Conservation (phyloP, 1,140 invertebrate species). For the Bradysia coprophila region DNA sequence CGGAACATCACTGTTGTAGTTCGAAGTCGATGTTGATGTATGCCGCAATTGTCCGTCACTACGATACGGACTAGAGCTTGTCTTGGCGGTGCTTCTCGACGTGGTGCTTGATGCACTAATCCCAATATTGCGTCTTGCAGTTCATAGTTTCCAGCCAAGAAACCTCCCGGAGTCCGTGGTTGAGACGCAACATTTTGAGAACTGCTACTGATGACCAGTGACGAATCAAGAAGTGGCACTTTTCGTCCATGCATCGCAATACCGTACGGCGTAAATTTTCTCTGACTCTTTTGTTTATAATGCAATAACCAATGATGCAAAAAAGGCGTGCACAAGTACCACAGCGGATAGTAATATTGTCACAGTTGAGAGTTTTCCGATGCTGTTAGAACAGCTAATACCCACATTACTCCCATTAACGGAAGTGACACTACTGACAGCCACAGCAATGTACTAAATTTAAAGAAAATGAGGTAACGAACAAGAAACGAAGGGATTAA, state of each 20-base stretch:
- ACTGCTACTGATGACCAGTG: conserved; percentile 46
- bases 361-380: conserved; percentile 58
- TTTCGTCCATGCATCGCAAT: conserved; percentile 67
- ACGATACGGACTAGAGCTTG: conserved; percentile 75
- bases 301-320: conserved; percentile 63
- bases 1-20: conserved; percentile 64
- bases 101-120: conserved; percentile 93
- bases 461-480: conserved; percentile 33
- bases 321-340: conserved; percentile 51
- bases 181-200: conserved; percentile 50
- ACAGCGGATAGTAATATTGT: conserved; percentile 53
- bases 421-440: conserved; percentile 61
- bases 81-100: conserved; percentile 84
- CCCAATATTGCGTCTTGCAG: conserved; percentile 62
- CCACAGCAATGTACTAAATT: conserved; percentile 59
- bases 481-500: conserved; percentile 58
- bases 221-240: conserved; percentile 56
- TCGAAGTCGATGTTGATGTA: conserved; percentile 65
- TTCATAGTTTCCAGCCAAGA: conserved; percentile 20
- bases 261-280: conserved; percentile 42
- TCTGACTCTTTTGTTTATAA: conserved; percentile 56
- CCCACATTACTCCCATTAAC: conserved; percentile 59
- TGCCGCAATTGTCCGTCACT: conserved; percentile 63
- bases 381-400: conserved; percentile 58
- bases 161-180: conserved; percentile 22